Evolutionary conservation across 2,113 vertebrate genomes (phyloP).

Genomic region (Halcyon senegalensis): DNA sequence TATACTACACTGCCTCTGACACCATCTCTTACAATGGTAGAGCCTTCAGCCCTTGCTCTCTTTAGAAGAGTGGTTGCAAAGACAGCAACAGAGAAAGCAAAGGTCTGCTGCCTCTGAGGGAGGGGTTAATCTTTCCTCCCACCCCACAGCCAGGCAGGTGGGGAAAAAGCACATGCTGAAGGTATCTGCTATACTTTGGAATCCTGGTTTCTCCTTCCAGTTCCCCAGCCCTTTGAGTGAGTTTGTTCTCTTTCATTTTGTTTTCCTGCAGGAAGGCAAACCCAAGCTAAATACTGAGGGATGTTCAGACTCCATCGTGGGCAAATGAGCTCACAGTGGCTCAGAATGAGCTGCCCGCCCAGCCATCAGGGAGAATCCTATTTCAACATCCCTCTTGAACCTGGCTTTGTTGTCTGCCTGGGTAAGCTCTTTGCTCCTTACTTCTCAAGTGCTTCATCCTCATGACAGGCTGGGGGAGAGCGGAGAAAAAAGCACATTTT

Average conservation of each 20-base stretch:
- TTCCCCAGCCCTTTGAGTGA: background rate
- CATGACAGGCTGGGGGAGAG: rapidly evolving
- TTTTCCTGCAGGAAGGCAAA: background rate
- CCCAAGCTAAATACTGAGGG: background rate
- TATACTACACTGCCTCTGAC: too few relatives aligned
- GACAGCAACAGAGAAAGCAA: background rate
- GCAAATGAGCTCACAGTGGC: background rate
- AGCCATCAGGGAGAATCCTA: rapidly evolving
- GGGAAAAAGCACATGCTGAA: rapidly evolving
- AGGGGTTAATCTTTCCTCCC: background rate
- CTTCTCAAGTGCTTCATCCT: background rate
- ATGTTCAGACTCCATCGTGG: rapidly evolving
- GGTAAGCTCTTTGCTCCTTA: background rate
- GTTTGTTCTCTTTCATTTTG: background rate
- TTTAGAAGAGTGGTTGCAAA: background rate
- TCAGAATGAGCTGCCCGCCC: background rate
- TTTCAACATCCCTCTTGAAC: background rate
- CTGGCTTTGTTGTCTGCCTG: background rate
- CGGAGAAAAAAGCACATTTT: background rate
- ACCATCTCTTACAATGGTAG: too few relatives aligned
- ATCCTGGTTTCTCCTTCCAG: background rate
- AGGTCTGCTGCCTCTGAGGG: background rate
- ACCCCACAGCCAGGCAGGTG: background rate
- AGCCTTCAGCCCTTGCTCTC: background rate
- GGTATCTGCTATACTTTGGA: rapidly evolving